Evolutionary conservation across 1,140 invertebrate species (phyloP), one percentile per base, ranked within the genome.

Genomic region (Bombus impatiens): DNA sequence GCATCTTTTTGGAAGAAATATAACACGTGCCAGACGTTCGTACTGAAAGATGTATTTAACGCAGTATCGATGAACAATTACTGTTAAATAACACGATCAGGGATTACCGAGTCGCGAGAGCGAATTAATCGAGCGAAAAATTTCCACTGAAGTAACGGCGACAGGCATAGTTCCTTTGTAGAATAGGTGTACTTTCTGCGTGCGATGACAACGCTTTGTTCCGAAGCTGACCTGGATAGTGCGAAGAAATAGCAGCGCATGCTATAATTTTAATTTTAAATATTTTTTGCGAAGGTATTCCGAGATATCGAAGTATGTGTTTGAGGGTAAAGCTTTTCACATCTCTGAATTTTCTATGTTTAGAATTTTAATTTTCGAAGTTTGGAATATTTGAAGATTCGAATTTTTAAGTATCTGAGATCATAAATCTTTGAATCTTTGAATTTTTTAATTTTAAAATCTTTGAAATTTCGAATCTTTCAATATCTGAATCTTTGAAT

Each of bases 61-160:
- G 44, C 35, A 78, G 22, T 28, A 15, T n/a, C 40, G 57, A 75
- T 4, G 53, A 62, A 75, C 71, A 42, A 72, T 65, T 42, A 70
- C 65, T 40, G 35, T 68, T 84, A 70, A 84, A 57, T 59, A 84
- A 79, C 65, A 12, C 62, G 47, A 53, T 57, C 25, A n/a, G n/a
- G 59, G 70, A 65, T 82, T 82, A 72, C 28, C 79, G 35, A 53
- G 47, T 53, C 47, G 47, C 18, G 47, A 53, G 1, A 53, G 47
- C 47, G 18, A 53, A 13, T 77, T 42, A 77, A 83, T 83, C 72
- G 72, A 67, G 81, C 22, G 72, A 67, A 32, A 68, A 77, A 83
- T 67, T 28, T 40, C 32, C n/a, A 13, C 18, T 82, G 47, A 32
- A 13, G 28, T 10, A n/a, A 32, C 78, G 12, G 13, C 35, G 35